Evolutionary conservation across 2,888 invertebrate genomes (phyloP).

Genomic region (Sialis fuliginosa): DNA sequence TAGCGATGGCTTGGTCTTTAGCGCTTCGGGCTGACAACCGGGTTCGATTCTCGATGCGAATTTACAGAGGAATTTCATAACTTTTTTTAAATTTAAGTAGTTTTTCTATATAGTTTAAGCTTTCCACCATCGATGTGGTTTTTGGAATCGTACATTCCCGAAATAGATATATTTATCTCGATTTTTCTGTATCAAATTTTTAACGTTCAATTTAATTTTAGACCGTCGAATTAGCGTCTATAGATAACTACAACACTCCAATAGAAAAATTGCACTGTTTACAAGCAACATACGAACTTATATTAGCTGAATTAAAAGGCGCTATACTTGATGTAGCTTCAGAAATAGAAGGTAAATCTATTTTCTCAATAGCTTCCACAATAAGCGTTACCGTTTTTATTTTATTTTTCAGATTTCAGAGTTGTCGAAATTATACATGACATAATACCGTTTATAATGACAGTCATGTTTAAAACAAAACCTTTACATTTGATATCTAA

Average conservation of each 20-base stretch:
- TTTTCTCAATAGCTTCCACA: neutral
- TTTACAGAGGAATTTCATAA: no score
- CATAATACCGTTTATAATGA: slow-evolving; percentile 23
- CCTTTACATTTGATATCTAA: slow-evolving; percentile 25
- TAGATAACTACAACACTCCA: slow-evolving; percentile 24
- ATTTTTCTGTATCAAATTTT: no score
- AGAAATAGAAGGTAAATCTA: slow-evolving; percentile 16
- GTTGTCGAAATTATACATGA: slow-evolving; percentile 21
- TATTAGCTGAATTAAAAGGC: slow-evolving; percentile 27
- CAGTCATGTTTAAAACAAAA: slow-evolving; percentile 25
- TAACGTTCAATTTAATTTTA: slow-evolving; percentile 11
- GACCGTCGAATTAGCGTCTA: slow-evolving; percentile 27
- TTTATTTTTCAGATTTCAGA: slow-evolving; percentile 14
- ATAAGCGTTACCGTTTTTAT: no score
- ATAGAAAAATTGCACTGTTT: slow-evolving; percentile 27
- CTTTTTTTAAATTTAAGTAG: no score
- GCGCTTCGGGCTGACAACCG: no score
- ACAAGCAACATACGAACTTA: slow-evolving; percentile 25
- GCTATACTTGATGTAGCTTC: slow-evolving; percentile 23
- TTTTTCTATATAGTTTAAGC: no score
- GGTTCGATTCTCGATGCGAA: no score
- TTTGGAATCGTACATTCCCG: no score
- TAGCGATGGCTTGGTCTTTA: no score
- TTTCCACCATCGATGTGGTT: no score
- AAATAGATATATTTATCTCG: no score